Percentiles rank a stretch among this genome's conserved stretches.
phyloP scores from a whole-genome alignment of 2,888 invertebrate species.

The Pteria penguin region DNA sequence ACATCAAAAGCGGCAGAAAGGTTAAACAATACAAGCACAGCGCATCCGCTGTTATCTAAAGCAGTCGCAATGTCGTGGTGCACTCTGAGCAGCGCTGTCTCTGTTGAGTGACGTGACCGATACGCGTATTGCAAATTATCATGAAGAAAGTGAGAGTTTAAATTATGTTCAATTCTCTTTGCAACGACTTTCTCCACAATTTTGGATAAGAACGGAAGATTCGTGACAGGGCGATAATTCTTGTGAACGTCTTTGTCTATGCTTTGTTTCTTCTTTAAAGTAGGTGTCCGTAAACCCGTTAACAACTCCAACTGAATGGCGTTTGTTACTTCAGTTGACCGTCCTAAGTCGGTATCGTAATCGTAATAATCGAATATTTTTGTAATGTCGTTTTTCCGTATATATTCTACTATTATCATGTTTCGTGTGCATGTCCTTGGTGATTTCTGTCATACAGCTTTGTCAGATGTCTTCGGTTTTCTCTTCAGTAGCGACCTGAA shows the following conservation, averaged over 20 bases:
- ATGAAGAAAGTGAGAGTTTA: background rate
- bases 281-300: too few species aligned
- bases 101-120: slow-evolving; percentile 4
- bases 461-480: too few species aligned
- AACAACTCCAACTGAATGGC: too few species aligned
- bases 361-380: too few species aligned
- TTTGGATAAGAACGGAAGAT: slow-evolving; percentile 16
- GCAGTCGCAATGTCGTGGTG: slow-evolving; percentile 8
- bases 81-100: background rate
- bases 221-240: slow-evolving; percentile 23
- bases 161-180: background rate
- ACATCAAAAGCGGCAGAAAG: too few species aligned
- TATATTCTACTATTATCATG: too few species aligned
- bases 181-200: slow-evolving; percentile 18
- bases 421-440: too few species aligned
- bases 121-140: slow-evolving; percentile 21
- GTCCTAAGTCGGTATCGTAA: too few species aligned
- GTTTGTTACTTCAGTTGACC: too few species aligned
- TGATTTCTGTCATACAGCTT: too few species aligned
- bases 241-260: slow-evolving; percentile 1
- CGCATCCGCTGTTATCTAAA: background rate
- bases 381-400: too few species aligned
- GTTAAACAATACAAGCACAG: background rate
- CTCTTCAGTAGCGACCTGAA: slow-evolving; percentile 1
- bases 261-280: too few species aligned